Base-by-base conservation (phyloP, 2,113 vertebrate species). In the Cinclus mexicanus region DNA sequence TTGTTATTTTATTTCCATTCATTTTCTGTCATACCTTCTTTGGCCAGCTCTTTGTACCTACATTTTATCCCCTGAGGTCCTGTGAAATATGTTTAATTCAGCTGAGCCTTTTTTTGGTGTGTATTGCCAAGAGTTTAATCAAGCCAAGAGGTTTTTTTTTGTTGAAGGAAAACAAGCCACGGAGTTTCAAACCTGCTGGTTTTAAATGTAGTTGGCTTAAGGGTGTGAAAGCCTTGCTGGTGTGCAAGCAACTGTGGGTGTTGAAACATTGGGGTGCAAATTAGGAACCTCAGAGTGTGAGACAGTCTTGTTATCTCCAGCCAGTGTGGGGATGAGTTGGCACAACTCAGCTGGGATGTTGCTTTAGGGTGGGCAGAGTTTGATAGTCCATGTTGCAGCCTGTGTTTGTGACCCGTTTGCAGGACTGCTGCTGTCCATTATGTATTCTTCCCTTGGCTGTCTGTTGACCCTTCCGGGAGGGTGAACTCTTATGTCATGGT, bases 211-310 rank as follows among this genome's bases (percentile, higher is more conserved):
- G 24, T 47, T 95, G 56, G 49, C 76, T 89, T 37, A 83, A 80
- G 44, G 57, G 20, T 19, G 14, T 9, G 46, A 74, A 83, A 74
- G n/a, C 50, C 42, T 47, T 46, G 6, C 53, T 83, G 47, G 39
- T 21, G 18, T 55, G 39, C 31, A 46, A 57, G 78, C 74, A 75
- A 25, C 25, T 0, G 0, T 21, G 56, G 47, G 41, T 20, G 14
- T 65, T 50, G 57, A 55, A 64, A 52, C 1, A 1, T 8, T 24
- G 19, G 17, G 44, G 11, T 72, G 28, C 35, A 50, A 21, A 9
- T 74, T 39, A 22, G 17, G 63, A 88, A 10, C 63, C 41, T 57
- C 8, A 41, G 71, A 46, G 22, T 65, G 23, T 15, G 59, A 64
- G 37, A 37, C 23, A 47, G 2, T 47, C 29, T 35, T 2, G 0